A percentile compares a stretch with the other conserved stretches of the same genome.
Conservation (phyloP, 2,113 vertebrate genomes). For the Gulo gulo region DNA sequence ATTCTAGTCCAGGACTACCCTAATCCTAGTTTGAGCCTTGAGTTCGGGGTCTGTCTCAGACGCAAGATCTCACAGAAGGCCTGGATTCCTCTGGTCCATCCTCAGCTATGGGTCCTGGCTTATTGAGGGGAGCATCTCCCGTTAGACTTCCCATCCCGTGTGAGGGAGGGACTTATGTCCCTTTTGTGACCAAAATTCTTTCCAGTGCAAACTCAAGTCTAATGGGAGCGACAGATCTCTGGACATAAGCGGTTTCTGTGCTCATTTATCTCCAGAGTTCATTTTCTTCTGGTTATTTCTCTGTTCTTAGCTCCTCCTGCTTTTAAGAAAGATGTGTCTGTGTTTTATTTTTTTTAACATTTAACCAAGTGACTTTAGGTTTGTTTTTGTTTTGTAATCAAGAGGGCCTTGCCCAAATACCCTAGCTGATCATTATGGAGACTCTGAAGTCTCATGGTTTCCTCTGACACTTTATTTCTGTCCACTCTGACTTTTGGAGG, state of each 20-base stretch:
- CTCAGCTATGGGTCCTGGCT: background rate
- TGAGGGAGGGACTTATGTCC: background rate
- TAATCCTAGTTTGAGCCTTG: background rate
- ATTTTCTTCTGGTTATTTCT: background rate
- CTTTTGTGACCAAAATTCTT: background rate
- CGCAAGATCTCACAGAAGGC: background rate
- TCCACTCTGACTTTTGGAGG: constrained; percentile 11
- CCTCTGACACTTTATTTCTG: constrained; percentile 14
- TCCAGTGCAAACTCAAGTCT: background rate
- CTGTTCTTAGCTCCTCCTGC: background rate
- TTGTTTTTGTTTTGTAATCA: background rate
- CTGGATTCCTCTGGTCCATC: background rate
- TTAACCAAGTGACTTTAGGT: background rate
- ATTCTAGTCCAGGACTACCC: background rate
- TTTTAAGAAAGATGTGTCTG: background rate
- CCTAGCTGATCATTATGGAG: background rate
- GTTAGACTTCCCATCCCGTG: background rate
- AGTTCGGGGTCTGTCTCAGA: background rate
- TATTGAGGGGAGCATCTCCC: background rate
- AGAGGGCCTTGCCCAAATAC: background rate
- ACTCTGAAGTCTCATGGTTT: background rate
- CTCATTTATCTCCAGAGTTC: background rate
- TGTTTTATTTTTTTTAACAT: background rate
- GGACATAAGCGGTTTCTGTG: background rate
- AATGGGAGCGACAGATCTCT: background rate